phyloP scores from a whole-genome alignment of 2,113 vertebrate species.

The Salminus brasiliensis region DNA sequence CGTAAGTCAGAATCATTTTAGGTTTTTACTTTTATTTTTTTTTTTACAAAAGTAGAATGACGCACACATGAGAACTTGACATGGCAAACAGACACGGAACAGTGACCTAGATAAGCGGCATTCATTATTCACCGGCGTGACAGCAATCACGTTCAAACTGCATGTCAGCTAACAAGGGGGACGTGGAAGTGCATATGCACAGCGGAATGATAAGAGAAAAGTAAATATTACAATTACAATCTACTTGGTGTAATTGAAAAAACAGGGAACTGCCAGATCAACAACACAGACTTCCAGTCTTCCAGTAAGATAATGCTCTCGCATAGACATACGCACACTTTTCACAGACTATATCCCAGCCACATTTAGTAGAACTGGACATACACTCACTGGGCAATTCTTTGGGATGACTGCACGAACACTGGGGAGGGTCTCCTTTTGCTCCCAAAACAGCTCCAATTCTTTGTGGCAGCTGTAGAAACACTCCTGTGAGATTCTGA shows the following conservation, averaged over 20 bases:
- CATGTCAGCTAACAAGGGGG: constrained; percentile 10
- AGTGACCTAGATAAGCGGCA: constrained; percentile 21
- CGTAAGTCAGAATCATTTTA: constrained; percentile 27
- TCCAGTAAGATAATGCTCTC: constrained; percentile 22
- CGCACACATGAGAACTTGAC: constrained; percentile 9
- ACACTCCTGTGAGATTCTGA: too few relatives aligned
- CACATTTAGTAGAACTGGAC: background rate
- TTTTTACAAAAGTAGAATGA: background rate
- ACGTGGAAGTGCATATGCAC: constrained; percentile 9
- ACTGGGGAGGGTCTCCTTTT: too few relatives aligned
- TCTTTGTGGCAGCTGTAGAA: too few relatives aligned
- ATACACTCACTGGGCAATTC: too few relatives aligned
- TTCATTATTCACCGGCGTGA: constrained; percentile 36
- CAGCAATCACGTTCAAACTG: background rate
- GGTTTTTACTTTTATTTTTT: background rate
- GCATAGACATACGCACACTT: background rate
- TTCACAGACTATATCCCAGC: background rate
- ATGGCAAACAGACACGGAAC: constrained; percentile 32
- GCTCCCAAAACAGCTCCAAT: too few relatives aligned
- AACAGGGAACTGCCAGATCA: constrained; percentile 11
- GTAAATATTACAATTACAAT: background rate
- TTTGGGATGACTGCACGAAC: too few relatives aligned
- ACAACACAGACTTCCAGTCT: constrained; percentile 36
- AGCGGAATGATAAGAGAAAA: background rate
- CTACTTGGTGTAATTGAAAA: background rate